Evolutionary conservation across 2,113 vertebrate species (phyloP), one percentile per base, ranked within the genome.

Genomic region (Lutjanus erythropterus): DNA sequence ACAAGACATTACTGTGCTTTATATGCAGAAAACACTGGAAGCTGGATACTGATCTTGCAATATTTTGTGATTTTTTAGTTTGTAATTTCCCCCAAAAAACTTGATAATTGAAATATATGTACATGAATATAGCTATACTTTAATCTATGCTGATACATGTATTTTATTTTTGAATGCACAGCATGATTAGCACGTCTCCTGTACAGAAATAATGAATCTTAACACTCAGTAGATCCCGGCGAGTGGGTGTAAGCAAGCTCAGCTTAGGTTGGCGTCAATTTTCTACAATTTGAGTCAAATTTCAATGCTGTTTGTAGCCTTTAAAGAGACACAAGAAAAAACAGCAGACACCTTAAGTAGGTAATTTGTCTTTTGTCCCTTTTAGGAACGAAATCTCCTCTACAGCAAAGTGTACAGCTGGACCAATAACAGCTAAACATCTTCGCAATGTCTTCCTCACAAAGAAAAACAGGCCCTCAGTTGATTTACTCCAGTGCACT

Each of bases 361-460:
- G 10, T 23, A 41, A 14, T 39, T 12, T 49, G 3, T 23, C 47
- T 25, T 50, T 42, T 33, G 49, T 47, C n/a, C 7, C 7, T 50
- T n/a, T 55, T 12, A 31, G 6, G 31, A 44, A 39, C 55, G 64
- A 70, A 33, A 55, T 72, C 19, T 62, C 11, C 31, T 76, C 21
- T 6, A 33, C 9, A 42, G 69, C 25, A 25, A 42, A 18, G 41
- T 35, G 41, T 37, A 68, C 67, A 81, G 78, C 78, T 77, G 73
- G 21, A 80, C 12, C 68, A 72, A 65, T 55, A 58, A 81, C 62
- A 81, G 65, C 74, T 81, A 72, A 68, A 61, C 55, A 15, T 42
- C 29, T 23, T 33, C 3, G 29, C 62, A 58, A 35, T 33, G 25
- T n/a, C 37, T 9, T 29, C 42, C 47, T 58, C 41, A 37, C 41